Evolutionary conservation across 1,140 invertebrate genomes (phyloP).

Genomic region (Ditylenchus dipsaci): DNA sequence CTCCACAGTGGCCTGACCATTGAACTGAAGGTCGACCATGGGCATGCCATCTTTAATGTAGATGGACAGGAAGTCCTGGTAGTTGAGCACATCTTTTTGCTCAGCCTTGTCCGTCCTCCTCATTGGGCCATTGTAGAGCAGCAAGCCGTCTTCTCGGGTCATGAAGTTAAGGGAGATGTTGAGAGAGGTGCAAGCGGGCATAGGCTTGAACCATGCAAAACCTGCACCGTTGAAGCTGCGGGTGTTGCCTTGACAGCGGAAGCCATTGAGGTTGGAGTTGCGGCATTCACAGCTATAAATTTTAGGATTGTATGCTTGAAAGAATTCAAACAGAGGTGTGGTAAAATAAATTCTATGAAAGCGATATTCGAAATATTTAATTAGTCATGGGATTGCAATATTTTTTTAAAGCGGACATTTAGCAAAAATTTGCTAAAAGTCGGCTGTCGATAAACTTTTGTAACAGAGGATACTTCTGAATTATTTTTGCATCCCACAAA

Average conservation of each 20-base stretch:
- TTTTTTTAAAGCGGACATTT: no score
- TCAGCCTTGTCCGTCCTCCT: constrained; percentile 13
- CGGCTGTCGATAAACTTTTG: no score
- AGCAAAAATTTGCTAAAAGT: no score
- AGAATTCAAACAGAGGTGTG: no score
- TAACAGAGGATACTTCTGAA: no score
- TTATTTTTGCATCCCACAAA: no score
- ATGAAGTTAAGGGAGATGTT: constrained; percentile 49
- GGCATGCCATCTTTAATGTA: constrained; percentile 34
- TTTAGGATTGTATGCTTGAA: no score
- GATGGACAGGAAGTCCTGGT: constrained; percentile 35
- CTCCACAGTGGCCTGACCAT: constrained; percentile 10
- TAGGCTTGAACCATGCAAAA: constrained; percentile 57
- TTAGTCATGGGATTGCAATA: no score
- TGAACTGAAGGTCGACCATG: constrained; percentile 24
- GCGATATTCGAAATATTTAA: no score
- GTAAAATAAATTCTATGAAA: no score
- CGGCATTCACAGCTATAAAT: constrained; percentile 52
- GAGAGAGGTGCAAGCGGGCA: constrained; percentile 56
- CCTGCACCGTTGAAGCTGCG: constrained; percentile 47
- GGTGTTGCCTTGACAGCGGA: constrained; percentile 56
- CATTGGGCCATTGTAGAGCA: constrained; percentile 54
- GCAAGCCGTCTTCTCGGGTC: constrained; percentile 38
- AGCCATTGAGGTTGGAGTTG: constrained; percentile 47
- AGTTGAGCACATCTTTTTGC: constrained; percentile 35